phyloP scores from a whole-genome alignment of 2,888 invertebrate genomes.

The Parthenolecanium corni region DNA sequence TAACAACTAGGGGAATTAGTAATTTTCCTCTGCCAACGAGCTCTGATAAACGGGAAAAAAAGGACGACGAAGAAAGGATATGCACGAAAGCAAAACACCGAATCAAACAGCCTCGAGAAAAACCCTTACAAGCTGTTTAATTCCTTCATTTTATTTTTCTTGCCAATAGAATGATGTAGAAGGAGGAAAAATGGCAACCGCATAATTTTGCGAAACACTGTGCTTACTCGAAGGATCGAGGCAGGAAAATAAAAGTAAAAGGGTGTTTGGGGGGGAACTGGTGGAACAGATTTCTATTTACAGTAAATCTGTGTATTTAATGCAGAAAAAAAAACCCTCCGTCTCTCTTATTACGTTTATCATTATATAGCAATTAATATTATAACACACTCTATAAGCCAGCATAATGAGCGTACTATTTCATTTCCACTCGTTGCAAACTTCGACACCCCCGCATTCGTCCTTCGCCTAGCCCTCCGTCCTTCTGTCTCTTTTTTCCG shows the following conservation, averaged over 20 bases:
- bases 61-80: no score
- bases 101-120: no score
- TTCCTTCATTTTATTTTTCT: not conserved
- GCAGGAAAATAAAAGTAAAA: no score
- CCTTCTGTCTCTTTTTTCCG: no score
- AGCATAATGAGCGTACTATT: slow-evolving; percentile 27
- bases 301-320: slow-evolving; percentile 24
- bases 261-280: no score
- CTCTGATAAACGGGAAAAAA: no score
- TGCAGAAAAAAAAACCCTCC: slow-evolving; percentile 13
- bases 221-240: not conserved
- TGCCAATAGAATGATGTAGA: not conserved
- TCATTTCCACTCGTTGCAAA: slow-evolving; percentile 24
- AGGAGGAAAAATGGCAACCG: not conserved
- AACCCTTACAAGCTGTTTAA: no score
- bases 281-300: no score
- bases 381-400: slow-evolving; percentile 27
- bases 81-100: no score
- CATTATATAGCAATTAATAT: slow-evolving; percentile 27
- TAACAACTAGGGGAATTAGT: no score
- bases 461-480: no score
- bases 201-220: slow-evolving; percentile 23
- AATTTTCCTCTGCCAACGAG: no score
- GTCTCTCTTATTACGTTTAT: slow-evolving; percentile 26
- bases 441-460: slow-evolving; percentile 4